Percentiles rank a stretch among this genome's conserved stretches.
Conservation (phyloP, 92 coral and sea anemone species). For the Porites rus region DNA sequence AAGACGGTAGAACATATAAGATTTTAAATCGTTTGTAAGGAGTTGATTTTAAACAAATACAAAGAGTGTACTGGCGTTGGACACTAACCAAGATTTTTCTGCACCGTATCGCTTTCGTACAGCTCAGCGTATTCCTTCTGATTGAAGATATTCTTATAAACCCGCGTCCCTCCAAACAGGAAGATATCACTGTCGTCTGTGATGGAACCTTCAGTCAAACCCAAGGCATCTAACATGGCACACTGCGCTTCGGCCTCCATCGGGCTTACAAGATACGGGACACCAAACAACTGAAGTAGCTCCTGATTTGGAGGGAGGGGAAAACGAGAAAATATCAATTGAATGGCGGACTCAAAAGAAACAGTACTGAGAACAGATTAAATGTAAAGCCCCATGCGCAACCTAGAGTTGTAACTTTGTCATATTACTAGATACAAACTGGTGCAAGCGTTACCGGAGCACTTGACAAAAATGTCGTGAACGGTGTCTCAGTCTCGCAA, state of each 20-base stretch:
- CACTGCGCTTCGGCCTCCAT: constrained; percentile 99
- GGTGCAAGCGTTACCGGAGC: no score
- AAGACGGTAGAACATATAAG: neutral
- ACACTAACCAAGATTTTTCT: constrained; percentile 74
- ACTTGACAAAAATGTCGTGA: no score
- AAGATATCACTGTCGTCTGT: constrained; percentile 97
- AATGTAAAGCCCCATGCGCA: no score
- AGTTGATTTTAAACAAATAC: no score
- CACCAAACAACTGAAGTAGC: constrained; percentile 90
- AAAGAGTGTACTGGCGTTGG: no score
- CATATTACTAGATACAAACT: no score
- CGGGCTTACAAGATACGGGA: constrained; percentile 94
- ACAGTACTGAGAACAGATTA: neutral
- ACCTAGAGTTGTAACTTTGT: no score
- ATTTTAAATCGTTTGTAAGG: neutral
- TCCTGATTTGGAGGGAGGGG: constrained; percentile 68
- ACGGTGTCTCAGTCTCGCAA: no score
- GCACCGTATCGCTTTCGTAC: constrained; percentile 80
- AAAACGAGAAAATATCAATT: neutral
- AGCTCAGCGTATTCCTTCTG: constrained; percentile 87
- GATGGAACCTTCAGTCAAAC: constrained; percentile 88
- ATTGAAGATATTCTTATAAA: constrained; percentile 93
- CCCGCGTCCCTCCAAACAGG: constrained; percentile 90
- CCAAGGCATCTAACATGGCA: constrained; percentile 75
- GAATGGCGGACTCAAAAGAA: neutral